A percentile compares a stretch with the other conserved stretches of the same genome.
phyloP scores from a whole-genome alignment of 2,797 vertebrate genomes.

The Hylomyscus alleni region DNA sequence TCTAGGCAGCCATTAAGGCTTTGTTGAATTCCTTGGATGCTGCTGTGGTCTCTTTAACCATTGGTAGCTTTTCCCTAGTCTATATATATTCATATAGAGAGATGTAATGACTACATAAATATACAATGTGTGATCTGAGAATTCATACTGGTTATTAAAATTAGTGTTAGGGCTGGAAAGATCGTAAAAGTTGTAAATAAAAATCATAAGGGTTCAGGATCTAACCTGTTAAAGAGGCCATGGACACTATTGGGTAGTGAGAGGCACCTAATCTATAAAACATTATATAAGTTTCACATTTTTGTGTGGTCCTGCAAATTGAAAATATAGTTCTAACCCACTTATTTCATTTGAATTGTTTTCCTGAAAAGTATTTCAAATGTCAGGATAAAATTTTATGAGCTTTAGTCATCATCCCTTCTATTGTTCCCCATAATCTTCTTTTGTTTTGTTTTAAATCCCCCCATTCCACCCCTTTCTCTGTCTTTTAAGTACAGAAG shows the following conservation, averaged over 20 bases:
- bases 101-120: neutral
- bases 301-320: neutral
- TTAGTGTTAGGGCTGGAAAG: neutral
- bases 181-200: neutral
- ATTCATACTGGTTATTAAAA: neutral
- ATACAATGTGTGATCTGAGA: neutral
- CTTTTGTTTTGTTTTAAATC: constrained; percentile 51
- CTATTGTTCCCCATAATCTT: constrained; percentile 41
- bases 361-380: constrained; percentile 60
- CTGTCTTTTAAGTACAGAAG: constrained; percentile 50
- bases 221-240: constrained; percentile 19
- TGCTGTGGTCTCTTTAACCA: too few relatives aligned
- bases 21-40: neutral
- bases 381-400: neutral
- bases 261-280: neutral
- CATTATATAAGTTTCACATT: neutral
- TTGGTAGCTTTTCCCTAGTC: neutral
- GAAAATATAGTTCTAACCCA: constrained; percentile 28
- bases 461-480: constrained; percentile 49
- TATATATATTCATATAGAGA: neutral
- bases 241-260: neutral
- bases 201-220: neutral
- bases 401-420: constrained; percentile 44
- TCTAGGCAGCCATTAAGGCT: neutral
- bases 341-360: constrained; percentile 57